Conservation (phyloP, 2,888 invertebrate species). For the Scelioninae gen. 2 region DNA sequence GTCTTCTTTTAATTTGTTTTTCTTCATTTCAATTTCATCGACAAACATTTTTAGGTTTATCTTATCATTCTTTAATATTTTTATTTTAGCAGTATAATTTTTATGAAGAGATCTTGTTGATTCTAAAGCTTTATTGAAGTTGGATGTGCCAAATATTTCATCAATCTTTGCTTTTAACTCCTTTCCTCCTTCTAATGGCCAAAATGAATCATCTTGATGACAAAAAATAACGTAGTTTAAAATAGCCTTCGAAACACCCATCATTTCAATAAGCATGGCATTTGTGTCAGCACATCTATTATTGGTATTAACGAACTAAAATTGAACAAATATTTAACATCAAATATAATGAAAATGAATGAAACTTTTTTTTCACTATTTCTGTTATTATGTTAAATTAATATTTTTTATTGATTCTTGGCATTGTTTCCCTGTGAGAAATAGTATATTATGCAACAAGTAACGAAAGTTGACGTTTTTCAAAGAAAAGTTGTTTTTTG, state of each 20-base stretch:
- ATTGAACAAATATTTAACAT: too few relatives aligned
- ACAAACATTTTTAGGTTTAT: constrained; percentile 68
- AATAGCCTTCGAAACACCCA: constrained; percentile 95
- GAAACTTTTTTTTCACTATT: too few relatives aligned
- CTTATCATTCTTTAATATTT: constrained; percentile 71
- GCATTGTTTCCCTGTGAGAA: too few relatives aligned
- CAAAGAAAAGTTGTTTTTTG: too few relatives aligned
- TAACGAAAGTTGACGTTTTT: too few relatives aligned
- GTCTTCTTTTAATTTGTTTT: constrained; percentile 79
- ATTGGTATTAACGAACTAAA: constrained; percentile 77
- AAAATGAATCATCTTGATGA: constrained; percentile 98
- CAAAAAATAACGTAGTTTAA: constrained; percentile 98
- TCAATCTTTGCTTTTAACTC: constrained; percentile 97
- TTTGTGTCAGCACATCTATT: constrained; percentile 85
- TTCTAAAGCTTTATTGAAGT: constrained; percentile 93
- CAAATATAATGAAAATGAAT: too few relatives aligned
- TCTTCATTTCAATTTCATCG: constrained; percentile 30
- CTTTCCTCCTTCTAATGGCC: constrained; percentile 96
- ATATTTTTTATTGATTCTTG: too few relatives aligned
- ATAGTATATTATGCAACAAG: too few relatives aligned
- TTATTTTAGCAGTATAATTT: constrained; percentile 64
- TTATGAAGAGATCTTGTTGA: constrained; percentile 82
- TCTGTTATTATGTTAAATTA: too few relatives aligned
- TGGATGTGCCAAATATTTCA: constrained; percentile 96
- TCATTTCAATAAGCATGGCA: constrained; percentile 80